Evolutionary conservation across 2,888 invertebrate genomes (phyloP).

Genomic region (Clanis bilineata): DNA sequence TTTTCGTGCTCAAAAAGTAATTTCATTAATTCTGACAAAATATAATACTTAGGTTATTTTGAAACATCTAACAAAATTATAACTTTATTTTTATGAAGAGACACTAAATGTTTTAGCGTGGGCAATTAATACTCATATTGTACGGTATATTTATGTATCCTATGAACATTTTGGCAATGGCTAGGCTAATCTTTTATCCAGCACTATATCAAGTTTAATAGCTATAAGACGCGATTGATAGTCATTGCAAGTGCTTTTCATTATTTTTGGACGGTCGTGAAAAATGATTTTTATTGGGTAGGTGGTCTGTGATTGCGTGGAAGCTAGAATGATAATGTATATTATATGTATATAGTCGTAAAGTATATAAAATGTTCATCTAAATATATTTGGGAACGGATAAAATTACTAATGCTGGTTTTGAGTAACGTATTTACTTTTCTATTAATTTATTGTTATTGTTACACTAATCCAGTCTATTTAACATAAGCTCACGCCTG

Average conservation of each 20-base stretch:
- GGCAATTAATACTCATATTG: background rate
- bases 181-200: background rate
- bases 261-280: constrained; percentile 1
- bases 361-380: no score
- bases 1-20: no score
- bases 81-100: no score
- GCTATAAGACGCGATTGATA: background rate
- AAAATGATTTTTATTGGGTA: background rate
- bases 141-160: background rate
- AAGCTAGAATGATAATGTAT: background rate
- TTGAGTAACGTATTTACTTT: no score
- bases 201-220: constrained; percentile 12
- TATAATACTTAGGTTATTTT: no score
- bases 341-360: background rate
- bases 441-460: no score
- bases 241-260: constrained; percentile 1
- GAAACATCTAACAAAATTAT: no score
- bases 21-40: no score
- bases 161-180: background rate
- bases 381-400: no score
- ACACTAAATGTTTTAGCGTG: background rate
- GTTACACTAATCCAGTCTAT: no score
- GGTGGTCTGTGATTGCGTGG: background rate
- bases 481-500: no score
- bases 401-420: no score